Conservation (phyloP, 2,113 vertebrate species). For the Equus quagga region DNA sequence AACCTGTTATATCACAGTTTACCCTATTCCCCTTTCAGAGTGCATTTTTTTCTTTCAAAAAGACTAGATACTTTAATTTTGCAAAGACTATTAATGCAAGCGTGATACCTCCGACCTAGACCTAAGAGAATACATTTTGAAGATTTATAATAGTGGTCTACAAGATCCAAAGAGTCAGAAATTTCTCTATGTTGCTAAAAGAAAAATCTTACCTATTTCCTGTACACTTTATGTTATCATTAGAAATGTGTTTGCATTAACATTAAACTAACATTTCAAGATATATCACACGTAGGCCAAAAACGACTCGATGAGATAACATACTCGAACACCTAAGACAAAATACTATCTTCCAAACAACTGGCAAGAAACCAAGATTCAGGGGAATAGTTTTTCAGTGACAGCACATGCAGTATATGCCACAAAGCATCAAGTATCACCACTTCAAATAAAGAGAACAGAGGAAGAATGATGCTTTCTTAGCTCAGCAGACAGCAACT, state of each 20-base stretch:
- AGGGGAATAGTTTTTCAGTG: background rate
- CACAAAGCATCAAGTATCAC: background rate
- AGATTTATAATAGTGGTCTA: constrained; percentile 19
- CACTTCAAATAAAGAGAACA: background rate
- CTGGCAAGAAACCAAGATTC: background rate
- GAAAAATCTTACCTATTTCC: constrained; percentile 18
- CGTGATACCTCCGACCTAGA: background rate
- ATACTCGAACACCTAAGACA: constrained; percentile 14
- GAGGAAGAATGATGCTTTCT: background rate
- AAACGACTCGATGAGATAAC: background rate
- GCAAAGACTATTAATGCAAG: background rate
- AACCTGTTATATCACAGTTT: background rate
- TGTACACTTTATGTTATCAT: background rate
- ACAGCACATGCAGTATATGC: background rate
- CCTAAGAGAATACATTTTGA: background rate
- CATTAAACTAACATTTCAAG: constrained; percentile 33
- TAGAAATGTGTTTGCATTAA: background rate
- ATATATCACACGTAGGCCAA: background rate
- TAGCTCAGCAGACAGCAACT: background rate
- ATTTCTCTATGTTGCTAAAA: background rate
- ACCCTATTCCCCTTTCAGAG: background rate
- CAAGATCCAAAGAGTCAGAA: background rate
- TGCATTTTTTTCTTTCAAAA: background rate
- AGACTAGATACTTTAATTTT: constrained; percentile 17
- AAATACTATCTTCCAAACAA: constrained; percentile 50